Percentiles rank a stretch among this genome's conserved stretches.
Evolutionary conservation across 2,888 invertebrate genomes (phyloP).

Genomic region (Coleophora flavipennella): DNA sequence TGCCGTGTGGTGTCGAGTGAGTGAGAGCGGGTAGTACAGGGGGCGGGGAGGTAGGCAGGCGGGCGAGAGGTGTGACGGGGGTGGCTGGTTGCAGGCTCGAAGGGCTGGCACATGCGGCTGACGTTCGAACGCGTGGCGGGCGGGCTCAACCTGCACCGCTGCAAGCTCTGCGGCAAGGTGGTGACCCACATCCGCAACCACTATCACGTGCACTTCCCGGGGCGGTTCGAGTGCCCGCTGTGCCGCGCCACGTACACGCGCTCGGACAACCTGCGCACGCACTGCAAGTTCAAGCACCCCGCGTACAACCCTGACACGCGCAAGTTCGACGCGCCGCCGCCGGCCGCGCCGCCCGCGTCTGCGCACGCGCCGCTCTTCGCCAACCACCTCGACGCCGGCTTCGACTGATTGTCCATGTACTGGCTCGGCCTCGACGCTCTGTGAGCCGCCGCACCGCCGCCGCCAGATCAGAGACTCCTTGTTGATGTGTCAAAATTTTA

Average conservation of each 20-base stretch:
- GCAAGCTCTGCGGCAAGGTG: constrained; percentile 95
- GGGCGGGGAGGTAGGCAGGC: constrained; percentile 15
- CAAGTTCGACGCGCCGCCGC: constrained; percentile 84
- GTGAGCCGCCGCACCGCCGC: constrained; percentile 38
- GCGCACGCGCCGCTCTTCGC: constrained; percentile 60
- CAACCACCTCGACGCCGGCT: constrained; percentile 72
- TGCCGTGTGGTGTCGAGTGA: constrained; percentile 16
- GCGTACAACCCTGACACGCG: constrained; percentile 88
- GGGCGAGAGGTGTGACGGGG: constrained; percentile 18
- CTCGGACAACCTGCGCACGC: constrained; percentile 93
- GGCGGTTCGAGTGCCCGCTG: constrained; percentile 92
- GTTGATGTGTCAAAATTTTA: constrained; percentile 40
- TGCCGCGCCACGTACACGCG: constrained; percentile 93
- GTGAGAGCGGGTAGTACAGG: constrained; percentile 13
- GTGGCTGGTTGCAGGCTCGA: constrained; percentile 87
- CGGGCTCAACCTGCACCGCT: constrained; percentile 93
- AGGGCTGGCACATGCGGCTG: constrained; percentile 96
- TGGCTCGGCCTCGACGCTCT: constrained; percentile 60
- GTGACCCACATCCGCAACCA: constrained; percentile 95
- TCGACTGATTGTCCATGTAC: constrained; percentile 65
- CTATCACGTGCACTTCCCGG: constrained; percentile 95
- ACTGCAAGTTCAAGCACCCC: constrained; percentile 94
- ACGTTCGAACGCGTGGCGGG: constrained; percentile 94
- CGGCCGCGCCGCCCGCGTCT: constrained; percentile 59
- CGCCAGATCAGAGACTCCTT: constrained; percentile 29